Base-by-base conservation (phyloP, 2,888 invertebrate genomes). In the Andrena hattorfiana region DNA sequence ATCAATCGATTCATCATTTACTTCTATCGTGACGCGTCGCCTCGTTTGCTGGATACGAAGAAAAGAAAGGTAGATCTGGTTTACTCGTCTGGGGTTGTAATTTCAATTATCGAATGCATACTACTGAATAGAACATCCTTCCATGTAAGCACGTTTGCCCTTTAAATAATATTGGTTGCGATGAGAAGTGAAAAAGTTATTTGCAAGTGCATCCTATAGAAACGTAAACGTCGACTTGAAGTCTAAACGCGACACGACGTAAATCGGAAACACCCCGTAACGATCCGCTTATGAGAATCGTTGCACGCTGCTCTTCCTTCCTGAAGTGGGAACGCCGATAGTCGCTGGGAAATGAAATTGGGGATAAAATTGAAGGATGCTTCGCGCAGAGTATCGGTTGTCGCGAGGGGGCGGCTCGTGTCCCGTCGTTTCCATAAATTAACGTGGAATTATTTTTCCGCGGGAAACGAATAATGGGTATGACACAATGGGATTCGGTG, bases 1-100 rank as follows among this genome's bases (percentile, higher is more conserved):
- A 77, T 68, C 48, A 42, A 49, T 63, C 78, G 56, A 78, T 81
- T 69, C 73, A 59, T 81, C 81, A 73, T 81, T 70, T 73, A 66
- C 48, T 20, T 67, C 8, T 26, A 49, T 59, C 71, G 26, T 13
- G 48, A 32, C n/a, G 62, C 28, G 28, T 8, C 6, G 6, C n/a
- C n/a, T 7, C n/a, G 26, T 23, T 6, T 10, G 10, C n/a, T 13
- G 26, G 20, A 10, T 54, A 67, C 16, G n/a, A 2, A 28, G 28
- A 2, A 10, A 16, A 16, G 28, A 49, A 49, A 20, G n/a, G n/a
- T 8, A 32, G 16, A 32, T 7, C 23, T 26, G 23, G 23, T 56
- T 26, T 26, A 26, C 10, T 56, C 26, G 20, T 26, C 10, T 56
- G 3, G 10, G 8, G 8, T 23, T n/a, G 54, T 20, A 20, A 51